phyloP scores from a whole-genome alignment of 2,113 vertebrate species.

The Campylomormyrus tamandua region DNA sequence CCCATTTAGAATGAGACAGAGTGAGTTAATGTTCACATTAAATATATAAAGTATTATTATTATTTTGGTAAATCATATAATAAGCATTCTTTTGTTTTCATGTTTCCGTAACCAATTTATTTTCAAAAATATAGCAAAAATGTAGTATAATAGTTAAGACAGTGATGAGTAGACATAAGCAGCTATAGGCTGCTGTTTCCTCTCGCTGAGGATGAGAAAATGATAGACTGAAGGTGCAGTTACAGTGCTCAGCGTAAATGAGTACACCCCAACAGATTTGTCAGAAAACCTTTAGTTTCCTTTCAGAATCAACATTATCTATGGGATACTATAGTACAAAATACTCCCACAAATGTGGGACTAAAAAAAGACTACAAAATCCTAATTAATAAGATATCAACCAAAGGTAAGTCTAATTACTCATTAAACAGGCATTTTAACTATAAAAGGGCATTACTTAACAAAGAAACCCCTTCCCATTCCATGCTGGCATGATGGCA shows the following conservation, averaged over 20 bases:
- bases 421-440: no score
- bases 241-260: background rate
- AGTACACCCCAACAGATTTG: no score
- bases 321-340: no score
- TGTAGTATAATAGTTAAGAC: background rate
- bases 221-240: background rate
- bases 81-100: background rate
- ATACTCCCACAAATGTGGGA: no score
- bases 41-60: background rate
- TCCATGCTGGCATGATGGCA: no score
- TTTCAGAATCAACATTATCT: no score
- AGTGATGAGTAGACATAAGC: background rate
- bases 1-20: background rate
- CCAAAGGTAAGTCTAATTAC: no score
- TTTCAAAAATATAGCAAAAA: background rate
- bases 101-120: background rate
- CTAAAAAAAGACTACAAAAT: no score
- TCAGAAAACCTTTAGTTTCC: no score
- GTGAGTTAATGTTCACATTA: background rate
- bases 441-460: no score
- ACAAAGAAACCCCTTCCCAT: no score
- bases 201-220: background rate
- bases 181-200: background rate
- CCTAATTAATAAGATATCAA: no score
- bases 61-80: background rate